Evolutionary conservation across 2,888 invertebrate genomes (phyloP).

Genomic region (Sarcophaga rosellei): DNA sequence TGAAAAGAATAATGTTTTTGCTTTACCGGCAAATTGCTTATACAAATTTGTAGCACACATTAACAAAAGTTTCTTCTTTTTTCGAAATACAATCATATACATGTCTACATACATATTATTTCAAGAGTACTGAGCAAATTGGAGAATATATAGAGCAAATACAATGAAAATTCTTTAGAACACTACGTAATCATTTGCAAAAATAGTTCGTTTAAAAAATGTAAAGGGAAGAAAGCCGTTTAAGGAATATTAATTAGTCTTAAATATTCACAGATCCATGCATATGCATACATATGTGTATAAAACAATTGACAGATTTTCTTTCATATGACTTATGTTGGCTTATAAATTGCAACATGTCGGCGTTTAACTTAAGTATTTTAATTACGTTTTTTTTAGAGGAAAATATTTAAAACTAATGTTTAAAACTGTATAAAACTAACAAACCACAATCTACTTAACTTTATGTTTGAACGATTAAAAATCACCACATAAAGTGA

Average conservation of each 20-base stretch:
- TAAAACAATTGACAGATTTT: not conserved
- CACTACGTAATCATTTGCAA: slow-evolving; percentile 66
- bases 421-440: no score
- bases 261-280: no score
- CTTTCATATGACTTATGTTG: not conserved
- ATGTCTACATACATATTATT: not conserved
- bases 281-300: not conserved
- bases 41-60: slow-evolving; percentile 19
- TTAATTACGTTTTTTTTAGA: no score
- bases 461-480: no score
- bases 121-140: slow-evolving; percentile 34
- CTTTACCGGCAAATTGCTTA: slow-evolving; percentile 63
- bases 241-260: slow-evolving; percentile 42
- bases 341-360: not conserved
- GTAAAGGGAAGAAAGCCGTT: slow-evolving; percentile 49
- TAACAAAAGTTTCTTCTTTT: slow-evolving; percentile 27
- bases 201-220: slow-evolving; percentile 40
- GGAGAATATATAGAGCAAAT: slow-evolving; percentile 59
- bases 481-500: no score
- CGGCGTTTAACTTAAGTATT: not conserved
- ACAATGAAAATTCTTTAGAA: slow-evolving; percentile 64
- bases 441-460: no score
- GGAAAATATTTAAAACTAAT: no score
- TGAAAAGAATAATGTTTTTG: slow-evolving; percentile 27
- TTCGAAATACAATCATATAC: slow-evolving; percentile 5